Conservation (phyloP, 1,140 invertebrate species). For the Pissodes strobi region DNA sequence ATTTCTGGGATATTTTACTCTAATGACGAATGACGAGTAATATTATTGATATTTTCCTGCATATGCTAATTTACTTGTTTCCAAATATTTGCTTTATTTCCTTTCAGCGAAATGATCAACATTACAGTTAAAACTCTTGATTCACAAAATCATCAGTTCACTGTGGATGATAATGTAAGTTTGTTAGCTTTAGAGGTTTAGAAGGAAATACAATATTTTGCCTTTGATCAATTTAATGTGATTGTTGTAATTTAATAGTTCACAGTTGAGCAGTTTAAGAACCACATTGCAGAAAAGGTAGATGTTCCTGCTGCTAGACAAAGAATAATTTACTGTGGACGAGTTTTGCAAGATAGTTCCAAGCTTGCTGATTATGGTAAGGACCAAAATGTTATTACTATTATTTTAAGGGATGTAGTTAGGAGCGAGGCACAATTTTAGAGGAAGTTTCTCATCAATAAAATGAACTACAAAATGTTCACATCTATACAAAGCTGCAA, state of each 20-base stretch:
- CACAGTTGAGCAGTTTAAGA: constrained; percentile 86
- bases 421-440: too few species aligned
- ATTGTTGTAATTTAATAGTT: constrained; percentile 65
- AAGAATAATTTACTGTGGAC: constrained; percentile 89
- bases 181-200: background rate
- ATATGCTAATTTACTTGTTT: too few species aligned
- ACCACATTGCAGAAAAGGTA: constrained; percentile 76
- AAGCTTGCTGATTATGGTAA: constrained; percentile 86
- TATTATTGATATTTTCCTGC: too few species aligned
- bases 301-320: constrained; percentile 80
- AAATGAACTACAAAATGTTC: too few species aligned
- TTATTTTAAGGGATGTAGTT: too few species aligned
- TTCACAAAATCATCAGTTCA: constrained; percentile 85
- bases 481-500: too few species aligned
- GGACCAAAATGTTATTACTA: too few species aligned
- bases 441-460: too few species aligned
- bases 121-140: constrained; percentile 92
- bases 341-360: constrained; percentile 89
- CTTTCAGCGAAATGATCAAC: constrained; percentile 67
- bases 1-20: too few species aligned
- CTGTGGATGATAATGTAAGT: constrained; percentile 85
- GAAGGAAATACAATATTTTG: background rate
- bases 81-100: too few species aligned
- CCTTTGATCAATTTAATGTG: constrained; percentile 14
- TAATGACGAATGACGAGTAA: too few species aligned